Evolutionary conservation across 2,113 vertebrate species (phyloP).

Genomic region (Thinocorus orbignyianus): DNA sequence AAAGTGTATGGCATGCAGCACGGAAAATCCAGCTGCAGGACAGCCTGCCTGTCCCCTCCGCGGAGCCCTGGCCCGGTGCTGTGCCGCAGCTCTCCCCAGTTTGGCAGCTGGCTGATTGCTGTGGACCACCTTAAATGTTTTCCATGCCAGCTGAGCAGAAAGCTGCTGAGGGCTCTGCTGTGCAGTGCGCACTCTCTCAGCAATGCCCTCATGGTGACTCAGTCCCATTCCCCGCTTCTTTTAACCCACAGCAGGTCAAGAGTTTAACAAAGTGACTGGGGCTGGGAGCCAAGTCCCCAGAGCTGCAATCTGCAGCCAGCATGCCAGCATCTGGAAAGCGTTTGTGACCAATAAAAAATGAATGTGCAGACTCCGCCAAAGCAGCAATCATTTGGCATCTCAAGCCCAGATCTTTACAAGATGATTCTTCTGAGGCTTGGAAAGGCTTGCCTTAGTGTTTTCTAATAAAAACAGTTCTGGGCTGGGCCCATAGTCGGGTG

Average conservation of each 20-base stretch:
- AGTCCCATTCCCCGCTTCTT: conserved; percentile 57
- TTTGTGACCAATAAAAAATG: conserved; percentile 73
- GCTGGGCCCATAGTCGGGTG: conserved; percentile 45
- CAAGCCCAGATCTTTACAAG: conserved; percentile 62
- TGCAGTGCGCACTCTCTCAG: conserved; percentile 12
- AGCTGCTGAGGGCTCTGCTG: conserved; percentile 50
- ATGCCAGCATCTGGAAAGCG: conserved; percentile 73
- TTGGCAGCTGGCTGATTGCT: neutral
- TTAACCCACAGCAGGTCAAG: conserved; percentile 71
- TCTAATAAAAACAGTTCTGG: conserved; percentile 65
- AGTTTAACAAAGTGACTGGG: conserved; percentile 75
- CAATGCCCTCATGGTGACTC: conserved; percentile 66
- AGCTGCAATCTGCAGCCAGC: conserved; percentile 61
- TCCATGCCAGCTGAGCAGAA: conserved; percentile 54
- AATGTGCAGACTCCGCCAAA: conserved; percentile 67
- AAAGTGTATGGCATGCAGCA: neutral
- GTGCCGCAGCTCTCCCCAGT: neutral
- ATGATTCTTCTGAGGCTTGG: conserved; percentile 66
- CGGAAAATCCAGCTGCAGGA: conserved; percentile 28
- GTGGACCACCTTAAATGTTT: conserved; percentile 63
- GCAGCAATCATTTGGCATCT: conserved; percentile 65
- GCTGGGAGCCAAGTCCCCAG: conserved; percentile 68
- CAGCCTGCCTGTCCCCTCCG: neutral
- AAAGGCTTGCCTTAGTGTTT: conserved; percentile 62
- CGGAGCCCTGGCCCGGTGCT: neutral